Conservation (phyloP, 2,888 invertebrate genomes). For the Sesia apiformis region DNA sequence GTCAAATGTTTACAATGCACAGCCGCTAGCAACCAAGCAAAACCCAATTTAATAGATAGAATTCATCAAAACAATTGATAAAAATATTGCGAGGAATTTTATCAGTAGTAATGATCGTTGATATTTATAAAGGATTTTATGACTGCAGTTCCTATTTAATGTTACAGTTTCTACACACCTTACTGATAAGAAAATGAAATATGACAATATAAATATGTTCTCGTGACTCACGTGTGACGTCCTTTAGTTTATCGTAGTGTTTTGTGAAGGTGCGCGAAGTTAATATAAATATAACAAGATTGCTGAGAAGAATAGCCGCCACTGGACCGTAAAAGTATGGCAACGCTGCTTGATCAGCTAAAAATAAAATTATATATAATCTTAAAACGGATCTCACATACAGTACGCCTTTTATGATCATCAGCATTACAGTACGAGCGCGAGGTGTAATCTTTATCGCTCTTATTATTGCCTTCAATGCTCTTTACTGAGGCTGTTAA, state of each 20-base stretch:
- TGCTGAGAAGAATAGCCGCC: conserved; percentile 66
- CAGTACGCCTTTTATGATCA: neutral
- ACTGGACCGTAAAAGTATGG: conserved; percentile 78
- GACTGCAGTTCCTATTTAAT: too few relatives aligned
- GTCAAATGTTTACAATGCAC: too few relatives aligned
- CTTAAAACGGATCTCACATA: too few relatives aligned
- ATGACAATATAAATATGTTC: neutral
- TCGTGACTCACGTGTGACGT: conserved; percentile 51
- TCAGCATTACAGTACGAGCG: neutral
- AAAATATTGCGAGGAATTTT: conserved; percentile 1
- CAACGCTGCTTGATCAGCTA: conserved; percentile 74
- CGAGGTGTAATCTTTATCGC: neutral
- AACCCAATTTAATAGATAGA: conserved; percentile 2
- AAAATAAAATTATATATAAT: neutral
- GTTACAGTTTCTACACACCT: neutral
- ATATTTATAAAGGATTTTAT: too few relatives aligned
- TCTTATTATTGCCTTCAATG: neutral
- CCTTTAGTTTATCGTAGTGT: conserved; percentile 68
- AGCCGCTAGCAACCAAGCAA: too few relatives aligned
- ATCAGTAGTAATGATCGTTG: neutral
- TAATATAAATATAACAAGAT: conserved; percentile 69
- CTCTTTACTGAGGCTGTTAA: neutral
- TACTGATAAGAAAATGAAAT: neutral
- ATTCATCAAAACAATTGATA: conserved; percentile 5
- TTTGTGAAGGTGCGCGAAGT: conserved; percentile 69